phyloP scores from a whole-genome alignment of 2,113 vertebrate species.

The Anolis sagrei region DNA sequence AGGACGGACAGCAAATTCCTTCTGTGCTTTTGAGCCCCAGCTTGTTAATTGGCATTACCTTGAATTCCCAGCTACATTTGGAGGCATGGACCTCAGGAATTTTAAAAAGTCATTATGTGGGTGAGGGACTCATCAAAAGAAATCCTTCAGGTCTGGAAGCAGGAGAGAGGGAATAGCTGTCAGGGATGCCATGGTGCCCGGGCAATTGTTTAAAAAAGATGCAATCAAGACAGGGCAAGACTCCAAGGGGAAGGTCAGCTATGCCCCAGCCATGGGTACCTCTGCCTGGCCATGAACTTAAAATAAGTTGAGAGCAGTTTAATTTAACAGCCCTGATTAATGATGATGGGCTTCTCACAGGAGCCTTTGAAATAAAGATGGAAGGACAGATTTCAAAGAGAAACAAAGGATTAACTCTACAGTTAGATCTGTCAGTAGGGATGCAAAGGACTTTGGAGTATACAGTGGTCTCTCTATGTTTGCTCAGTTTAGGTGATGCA shows the following conservation, averaged over 20 bases:
- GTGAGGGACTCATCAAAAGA: conserved; percentile 82
- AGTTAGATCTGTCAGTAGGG: background rate
- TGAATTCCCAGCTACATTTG: conserved; percentile 83
- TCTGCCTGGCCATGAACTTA: conserved; percentile 75
- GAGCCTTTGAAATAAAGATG: conserved; percentile 52
- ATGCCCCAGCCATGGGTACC: conserved; percentile 62
- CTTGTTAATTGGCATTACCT: conserved; percentile 86
- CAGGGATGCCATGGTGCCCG: conserved; percentile 72
- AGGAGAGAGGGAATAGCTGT: conserved; percentile 76
- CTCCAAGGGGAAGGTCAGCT: conserved; percentile 71
- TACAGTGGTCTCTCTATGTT: no score
- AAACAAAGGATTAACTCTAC: background rate
- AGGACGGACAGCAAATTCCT: conserved; percentile 73
- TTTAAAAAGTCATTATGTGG: conserved; percentile 83
- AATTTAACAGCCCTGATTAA: conserved; percentile 81
- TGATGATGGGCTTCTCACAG: conserved; percentile 76
- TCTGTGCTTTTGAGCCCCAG: conserved; percentile 78
- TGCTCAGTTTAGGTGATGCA: no score
- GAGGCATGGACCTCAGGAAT: conserved; percentile 84
- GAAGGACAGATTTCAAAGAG: conserved; percentile 54
- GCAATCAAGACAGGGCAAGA: conserved; percentile 55
- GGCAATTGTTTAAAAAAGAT: conserved; percentile 72
- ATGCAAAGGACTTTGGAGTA: background rate
- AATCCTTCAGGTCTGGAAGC: conserved; percentile 81
- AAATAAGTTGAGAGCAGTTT: conserved; percentile 80